Conservation (phyloP, 2,888 invertebrate genomes). For the Cryptocephalus moraei region DNA sequence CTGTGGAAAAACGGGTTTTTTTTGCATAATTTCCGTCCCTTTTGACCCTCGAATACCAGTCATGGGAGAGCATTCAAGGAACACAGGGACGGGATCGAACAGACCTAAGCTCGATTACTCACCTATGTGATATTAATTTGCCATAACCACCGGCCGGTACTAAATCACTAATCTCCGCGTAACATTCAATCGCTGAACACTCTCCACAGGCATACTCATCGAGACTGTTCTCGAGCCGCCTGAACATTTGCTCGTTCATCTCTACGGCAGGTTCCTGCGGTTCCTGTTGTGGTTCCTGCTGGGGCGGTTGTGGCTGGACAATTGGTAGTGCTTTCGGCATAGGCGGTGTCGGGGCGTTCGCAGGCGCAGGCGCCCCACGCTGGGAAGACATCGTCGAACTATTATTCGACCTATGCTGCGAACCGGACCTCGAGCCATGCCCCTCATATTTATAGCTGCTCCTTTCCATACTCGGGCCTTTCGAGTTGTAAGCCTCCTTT, state of each 20-base stretch:
- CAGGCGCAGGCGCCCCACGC: constrained; percentile 18
- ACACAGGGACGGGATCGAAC: too few species aligned
- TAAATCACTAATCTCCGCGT: constrained; percentile 25
- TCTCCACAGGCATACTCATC: constrained; percentile 33
- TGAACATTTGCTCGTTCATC: constrained; percentile 24
- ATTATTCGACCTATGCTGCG: constrained; percentile 43
- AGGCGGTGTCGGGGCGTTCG: constrained; percentile 8
- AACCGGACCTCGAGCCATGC: constrained; percentile 46
- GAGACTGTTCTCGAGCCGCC: constrained; percentile 28
- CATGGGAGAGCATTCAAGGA: too few species aligned
- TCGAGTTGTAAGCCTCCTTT: constrained; percentile 34
- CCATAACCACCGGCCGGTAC: constrained; percentile 23
- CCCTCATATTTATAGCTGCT: constrained; percentile 32
- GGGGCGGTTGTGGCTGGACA: constrained; percentile 11
- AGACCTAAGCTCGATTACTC: constrained; percentile 7
- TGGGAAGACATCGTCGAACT: constrained; percentile 14
- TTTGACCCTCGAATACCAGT: too few species aligned
- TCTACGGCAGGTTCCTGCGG: neutral
- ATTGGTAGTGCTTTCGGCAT: constrained; percentile 2
- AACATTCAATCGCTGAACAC: constrained; percentile 26
- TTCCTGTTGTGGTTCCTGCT: constrained; percentile 7
- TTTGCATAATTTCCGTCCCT: too few species aligned
- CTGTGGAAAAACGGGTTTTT: too few species aligned
- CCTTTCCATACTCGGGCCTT: constrained; percentile 36
- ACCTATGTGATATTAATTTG: constrained; percentile 29